phyloP scores from a whole-genome alignment of 2,888 invertebrate species.

The Drosophila sordidapex region DNA sequence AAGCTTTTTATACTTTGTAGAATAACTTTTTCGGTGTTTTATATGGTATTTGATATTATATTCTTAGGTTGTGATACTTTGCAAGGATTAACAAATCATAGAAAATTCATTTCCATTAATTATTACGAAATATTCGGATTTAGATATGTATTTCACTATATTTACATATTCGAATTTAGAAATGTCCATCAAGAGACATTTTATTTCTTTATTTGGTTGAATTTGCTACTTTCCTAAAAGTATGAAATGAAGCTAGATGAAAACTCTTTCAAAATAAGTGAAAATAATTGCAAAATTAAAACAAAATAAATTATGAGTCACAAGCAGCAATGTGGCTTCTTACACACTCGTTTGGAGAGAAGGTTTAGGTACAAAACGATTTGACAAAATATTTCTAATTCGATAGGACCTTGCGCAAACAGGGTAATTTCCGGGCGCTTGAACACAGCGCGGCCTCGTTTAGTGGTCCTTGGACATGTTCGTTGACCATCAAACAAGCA shows the following conservation, averaged over 20 bases:
- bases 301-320: neutral
- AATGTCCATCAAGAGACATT: neutral
- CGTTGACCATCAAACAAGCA: conserved; percentile 76
- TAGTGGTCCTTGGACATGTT: conserved; percentile 76
- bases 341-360: conserved; percentile 3
- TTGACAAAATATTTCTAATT: conserved; percentile 33
- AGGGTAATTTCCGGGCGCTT: conserved; percentile 51
- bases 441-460: conserved; percentile 37
- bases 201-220: neutral
- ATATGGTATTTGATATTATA: neutral
- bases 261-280: neutral
- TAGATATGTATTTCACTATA: neutral
- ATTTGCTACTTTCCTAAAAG: neutral
- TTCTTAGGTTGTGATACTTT: neutral
- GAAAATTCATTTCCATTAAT: neutral
- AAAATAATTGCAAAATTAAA: neutral
- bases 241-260: neutral
- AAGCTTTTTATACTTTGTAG: neutral
- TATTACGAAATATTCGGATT: neutral
- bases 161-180: neutral
- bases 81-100: neutral
- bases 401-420: conserved; percentile 63
- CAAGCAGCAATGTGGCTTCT: neutral
- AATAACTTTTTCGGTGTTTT: neutral
- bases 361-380: conserved; percentile 38